These are phyloP conservation scores for Tychaedon coryphoeus DNA, from an alignment of 2,113 vertebrate species.

Conservation along the genomic window DNA sequence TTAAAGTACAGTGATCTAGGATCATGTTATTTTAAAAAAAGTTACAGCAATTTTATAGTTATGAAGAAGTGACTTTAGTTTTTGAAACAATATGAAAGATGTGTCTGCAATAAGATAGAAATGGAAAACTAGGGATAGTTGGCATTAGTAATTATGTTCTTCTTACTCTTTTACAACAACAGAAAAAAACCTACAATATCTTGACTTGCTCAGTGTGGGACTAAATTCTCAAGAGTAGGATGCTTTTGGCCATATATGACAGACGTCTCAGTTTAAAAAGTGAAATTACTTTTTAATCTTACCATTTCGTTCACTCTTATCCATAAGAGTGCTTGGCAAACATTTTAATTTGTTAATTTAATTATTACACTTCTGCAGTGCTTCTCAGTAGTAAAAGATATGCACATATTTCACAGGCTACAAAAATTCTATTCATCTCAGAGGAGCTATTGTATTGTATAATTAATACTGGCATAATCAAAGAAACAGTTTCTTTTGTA, in stretches of 20 bases:
- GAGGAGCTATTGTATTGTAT: conserved; percentile 15
- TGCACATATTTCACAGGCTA: background rate
- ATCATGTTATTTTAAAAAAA: background rate
- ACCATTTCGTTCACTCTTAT: background rate
- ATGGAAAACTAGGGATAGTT: background rate
- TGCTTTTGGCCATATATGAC: background rate
- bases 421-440: background rate
- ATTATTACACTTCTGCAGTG: conserved; percentile 1
- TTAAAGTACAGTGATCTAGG: background rate
- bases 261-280: background rate
- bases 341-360: conserved; percentile 21
- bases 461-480: conserved; percentile 32
- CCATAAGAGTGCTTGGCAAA: background rate
- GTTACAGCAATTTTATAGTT: background rate
- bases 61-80: background rate
- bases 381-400: background rate
- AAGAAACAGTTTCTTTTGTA: conserved; percentile 6
- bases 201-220: background rate
- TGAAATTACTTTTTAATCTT: background rate
- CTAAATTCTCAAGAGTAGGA: background rate
- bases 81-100: background rate
- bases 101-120: background rate
- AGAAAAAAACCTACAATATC: background rate
- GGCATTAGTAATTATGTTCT: background rate
- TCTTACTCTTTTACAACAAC: background rate